phyloP scores from a whole-genome alignment of 1,140 invertebrate species.

The Carposina sasakii region DNA sequence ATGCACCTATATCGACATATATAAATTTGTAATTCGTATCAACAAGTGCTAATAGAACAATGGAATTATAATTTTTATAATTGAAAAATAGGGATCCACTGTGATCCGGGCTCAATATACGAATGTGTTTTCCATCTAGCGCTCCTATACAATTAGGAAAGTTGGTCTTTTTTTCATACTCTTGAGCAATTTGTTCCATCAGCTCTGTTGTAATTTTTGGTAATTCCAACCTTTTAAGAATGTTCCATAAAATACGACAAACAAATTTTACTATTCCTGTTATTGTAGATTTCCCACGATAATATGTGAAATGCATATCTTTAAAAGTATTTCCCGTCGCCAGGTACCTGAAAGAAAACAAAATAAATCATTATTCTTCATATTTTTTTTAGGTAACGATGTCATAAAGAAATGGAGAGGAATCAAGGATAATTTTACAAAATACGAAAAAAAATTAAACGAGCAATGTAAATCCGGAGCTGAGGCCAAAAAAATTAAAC shows the following conservation, averaged over 20 bases:
- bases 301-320: conserved; percentile 22
- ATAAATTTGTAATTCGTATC: conserved; percentile 43
- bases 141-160: conserved; percentile 34
- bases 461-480: conserved; percentile 14
- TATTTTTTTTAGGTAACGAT: conserved; percentile 16
- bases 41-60: conserved; percentile 54
- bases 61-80: conserved; percentile 57
- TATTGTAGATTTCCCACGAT: conserved; percentile 21
- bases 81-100: conserved; percentile 46
- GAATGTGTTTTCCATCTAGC: conserved; percentile 32
- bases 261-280: conserved; percentile 23
- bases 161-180: conserved; percentile 29
- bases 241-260: conserved; percentile 17
- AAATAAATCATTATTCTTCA: no score
- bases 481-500: conserved; percentile 18
- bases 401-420: conserved; percentile 15
- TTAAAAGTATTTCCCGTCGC: no score
- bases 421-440: conserved; percentile 19
- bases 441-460: conserved; percentile 20
- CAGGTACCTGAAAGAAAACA: no score
- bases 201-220: conserved; percentile 24
- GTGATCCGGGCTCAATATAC: conserved; percentile 26
- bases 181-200: conserved; percentile 21
- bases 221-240: conserved; percentile 16
- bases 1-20: conserved; percentile 41